Conservation (phyloP, 2,888 invertebrate genomes). For the Smittia sp. region DNA sequence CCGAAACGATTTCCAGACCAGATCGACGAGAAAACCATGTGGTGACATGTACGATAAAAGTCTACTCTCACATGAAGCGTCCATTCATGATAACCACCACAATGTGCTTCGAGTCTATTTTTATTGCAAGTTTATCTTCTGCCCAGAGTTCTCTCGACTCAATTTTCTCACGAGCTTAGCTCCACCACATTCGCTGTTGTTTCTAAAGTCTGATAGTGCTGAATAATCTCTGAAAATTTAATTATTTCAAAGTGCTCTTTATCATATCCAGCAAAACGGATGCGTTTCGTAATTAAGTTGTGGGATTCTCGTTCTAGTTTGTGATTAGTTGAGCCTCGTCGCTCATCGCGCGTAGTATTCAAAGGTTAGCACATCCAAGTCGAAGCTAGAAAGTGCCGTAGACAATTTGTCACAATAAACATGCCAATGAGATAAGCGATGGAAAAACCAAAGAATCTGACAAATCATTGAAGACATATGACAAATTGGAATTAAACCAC, state of each 20-base stretch:
- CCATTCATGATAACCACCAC: background rate
- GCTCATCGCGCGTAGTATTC: background rate
- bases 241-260: conserved; percentile 15
- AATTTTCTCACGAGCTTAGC: conserved; percentile 4
- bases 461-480: conserved; percentile 31
- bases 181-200: conserved; percentile 9
- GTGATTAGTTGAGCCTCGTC: background rate
- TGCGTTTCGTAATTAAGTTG: conserved; percentile 15
- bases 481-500: conserved; percentile 33
- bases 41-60: background rate
- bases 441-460: conserved; percentile 7
- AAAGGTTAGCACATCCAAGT: background rate
- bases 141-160: background rate
- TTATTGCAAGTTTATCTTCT: conserved; percentile 18
- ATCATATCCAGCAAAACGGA: conserved; percentile 17
- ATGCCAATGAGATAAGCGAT: conserved; percentile 39
- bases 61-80: background rate
- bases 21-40: background rate
- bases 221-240: conserved; percentile 15
- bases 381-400: background rate
- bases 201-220: background rate
- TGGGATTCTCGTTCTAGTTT: background rate
- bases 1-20: background rate
- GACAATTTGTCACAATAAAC: conserved; percentile 40
- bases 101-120: conserved; percentile 10